Base-by-base conservation (phyloP, 2,888 invertebrate species). In the Erpobdella octoculata region DNA sequence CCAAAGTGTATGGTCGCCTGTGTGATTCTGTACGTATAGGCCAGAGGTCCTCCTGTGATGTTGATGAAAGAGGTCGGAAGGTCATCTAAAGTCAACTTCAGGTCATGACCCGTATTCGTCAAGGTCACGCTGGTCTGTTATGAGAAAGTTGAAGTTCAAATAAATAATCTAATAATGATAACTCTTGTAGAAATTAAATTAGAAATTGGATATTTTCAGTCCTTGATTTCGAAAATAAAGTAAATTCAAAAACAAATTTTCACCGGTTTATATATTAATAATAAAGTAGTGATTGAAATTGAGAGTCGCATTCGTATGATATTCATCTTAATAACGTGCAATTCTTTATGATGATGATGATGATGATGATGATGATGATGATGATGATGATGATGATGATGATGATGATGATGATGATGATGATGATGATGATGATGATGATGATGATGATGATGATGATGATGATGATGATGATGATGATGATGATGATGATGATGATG, bases 11-110 rank as follows among this genome's bases (percentile, higher is more conserved):
- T 88, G 84, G 93, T 93, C 77, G 94, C 91, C 85, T 94, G 93
- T 81, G 92, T 91, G 82, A 95, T 91, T 84, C 92, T 91, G 85
- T 95, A 96, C 80, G 90, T 90, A 85, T 96, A 96, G 73, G 93
- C 92, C 70, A 96, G 87, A 0, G 97, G 96, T 2, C 97, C 97
- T 0, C 62, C 94, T 0, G 92, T 92, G 80, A 97, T 90, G 84
- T 95, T 95, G 80, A 96, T 91, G 80, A 89, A 90, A 80, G 89
- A 89, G 3, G 25, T 37, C 88, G 73, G 72, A 21, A 77, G 76
- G 41, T 74, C 76, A 83, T 91, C 91, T 75, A 93, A 90, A 6
- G 90, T 90, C 85, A 95, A 92, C 80, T 93, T 91, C 76, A 96
- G 90, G 78, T 93, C 92, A 85, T 94, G 94, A 0, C 95, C 96